Conservation (phyloP, 53 echinoderm and acorn worm genomes). For the Echinometra lucunter region DNA sequence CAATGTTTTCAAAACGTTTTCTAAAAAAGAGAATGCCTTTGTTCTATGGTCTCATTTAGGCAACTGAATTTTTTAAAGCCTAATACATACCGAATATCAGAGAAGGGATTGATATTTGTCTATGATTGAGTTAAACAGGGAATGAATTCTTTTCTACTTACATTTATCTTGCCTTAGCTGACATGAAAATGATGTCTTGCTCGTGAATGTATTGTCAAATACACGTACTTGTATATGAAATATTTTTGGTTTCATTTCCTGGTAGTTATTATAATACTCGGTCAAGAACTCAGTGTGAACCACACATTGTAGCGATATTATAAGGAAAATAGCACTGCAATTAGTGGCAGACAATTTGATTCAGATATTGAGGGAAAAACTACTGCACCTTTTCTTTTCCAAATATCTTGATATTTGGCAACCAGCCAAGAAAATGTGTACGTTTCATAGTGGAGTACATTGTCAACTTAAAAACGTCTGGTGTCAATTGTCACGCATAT, state of each 20-base stretch:
- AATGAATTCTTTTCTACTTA: neutral
- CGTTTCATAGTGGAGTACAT: neutral
- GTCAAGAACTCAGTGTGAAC: neutral
- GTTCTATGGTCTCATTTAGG: too few relatives aligned
- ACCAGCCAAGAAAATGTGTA: neutral
- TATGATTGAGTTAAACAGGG: neutral
- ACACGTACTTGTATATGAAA: neutral
- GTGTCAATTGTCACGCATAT: neutral
- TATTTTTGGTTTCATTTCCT: neutral
- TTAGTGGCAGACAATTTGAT: neutral
- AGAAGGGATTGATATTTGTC: neutral
- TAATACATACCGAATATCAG: neutral
- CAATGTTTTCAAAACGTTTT: too few relatives aligned
- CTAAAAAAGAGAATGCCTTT: too few relatives aligned
- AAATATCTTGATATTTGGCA: constrained; percentile 31
- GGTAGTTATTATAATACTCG: neutral
- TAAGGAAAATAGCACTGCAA: neutral
- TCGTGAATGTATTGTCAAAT: neutral
- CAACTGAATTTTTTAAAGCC: too few relatives aligned
- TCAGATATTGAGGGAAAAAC: neutral
- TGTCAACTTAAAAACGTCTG: neutral
- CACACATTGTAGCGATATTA: neutral
- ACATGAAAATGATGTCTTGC: neutral
- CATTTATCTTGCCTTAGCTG: constrained; percentile 16
- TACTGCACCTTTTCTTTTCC: neutral